Conservation (phyloP, 2,888 invertebrate genomes). For the Drosophila bunnanda region DNA sequence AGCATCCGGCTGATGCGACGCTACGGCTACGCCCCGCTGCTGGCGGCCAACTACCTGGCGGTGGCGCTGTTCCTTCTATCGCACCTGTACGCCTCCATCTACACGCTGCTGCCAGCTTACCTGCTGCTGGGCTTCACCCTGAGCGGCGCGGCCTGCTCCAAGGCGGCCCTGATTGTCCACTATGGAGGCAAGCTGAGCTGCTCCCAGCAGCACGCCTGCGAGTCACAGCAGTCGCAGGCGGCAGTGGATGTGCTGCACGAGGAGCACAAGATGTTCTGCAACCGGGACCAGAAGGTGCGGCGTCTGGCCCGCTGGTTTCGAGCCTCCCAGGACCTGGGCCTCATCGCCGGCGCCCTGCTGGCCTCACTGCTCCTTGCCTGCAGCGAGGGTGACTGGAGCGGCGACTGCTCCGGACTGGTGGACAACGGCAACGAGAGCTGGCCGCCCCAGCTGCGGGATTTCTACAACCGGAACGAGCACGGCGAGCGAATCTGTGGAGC, state of each 20-base stretch:
- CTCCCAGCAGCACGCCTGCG: conserved; percentile 81
- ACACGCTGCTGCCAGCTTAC: conserved; percentile 86
- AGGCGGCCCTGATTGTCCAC: conserved; percentile 82
- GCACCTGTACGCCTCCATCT: conserved; percentile 87
- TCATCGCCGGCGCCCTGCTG: conserved; percentile 86
- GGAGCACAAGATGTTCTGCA: conserved; percentile 84
- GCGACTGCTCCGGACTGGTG: conserved; percentile 55
- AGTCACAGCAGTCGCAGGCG: conserved; percentile 44
- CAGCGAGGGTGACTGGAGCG: conserved; percentile 80
- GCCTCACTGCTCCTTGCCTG: conserved; percentile 85
- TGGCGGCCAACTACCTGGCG: conserved; percentile 86
- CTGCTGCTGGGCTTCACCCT: conserved; percentile 87
- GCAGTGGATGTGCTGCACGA: conserved; percentile 78
- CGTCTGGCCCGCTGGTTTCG: conserved; percentile 86
- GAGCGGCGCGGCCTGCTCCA: conserved; percentile 84
- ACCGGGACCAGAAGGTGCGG: conserved; percentile 85
- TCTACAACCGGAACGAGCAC: conserved; percentile 86
- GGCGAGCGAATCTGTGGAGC: conserved; percentile 87
- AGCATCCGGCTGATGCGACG: conserved; percentile 86
- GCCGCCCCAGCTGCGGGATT: conserved; percentile 83
- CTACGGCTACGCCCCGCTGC: conserved; percentile 85
- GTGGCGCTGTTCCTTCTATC: conserved; percentile 87
- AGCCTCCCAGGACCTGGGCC: conserved; percentile 86
- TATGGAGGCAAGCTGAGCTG: conserved; percentile 83
- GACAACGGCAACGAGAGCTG: conserved; percentile 36